phyloP scores from a whole-genome alignment of 1,140 invertebrate genomes.

The Matsumurasca onukii region DNA sequence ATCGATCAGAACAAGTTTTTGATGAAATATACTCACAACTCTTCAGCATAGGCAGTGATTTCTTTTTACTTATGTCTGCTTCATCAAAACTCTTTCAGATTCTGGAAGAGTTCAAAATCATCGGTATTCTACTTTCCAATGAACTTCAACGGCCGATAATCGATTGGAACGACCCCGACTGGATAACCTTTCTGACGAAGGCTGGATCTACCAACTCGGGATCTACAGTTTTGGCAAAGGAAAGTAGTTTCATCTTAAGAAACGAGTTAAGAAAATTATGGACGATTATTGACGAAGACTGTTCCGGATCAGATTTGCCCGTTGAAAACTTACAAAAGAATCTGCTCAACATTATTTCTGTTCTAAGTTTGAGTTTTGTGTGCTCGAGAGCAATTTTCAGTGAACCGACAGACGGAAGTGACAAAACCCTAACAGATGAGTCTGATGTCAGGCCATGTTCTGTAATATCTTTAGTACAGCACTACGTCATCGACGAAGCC shows the following conservation, averaged over 20 bases:
- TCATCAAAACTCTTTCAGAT: too few species aligned
- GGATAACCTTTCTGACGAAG: background rate
- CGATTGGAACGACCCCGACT: background rate
- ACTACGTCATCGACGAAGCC: background rate
- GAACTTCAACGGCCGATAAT: background rate
- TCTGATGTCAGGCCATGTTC: background rate
- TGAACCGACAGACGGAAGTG: slow-evolving; percentile 1
- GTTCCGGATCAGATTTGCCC: slow-evolving; percentile 4
- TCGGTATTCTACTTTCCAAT: background rate
- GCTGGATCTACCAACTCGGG: background rate
- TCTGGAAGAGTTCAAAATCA: background rate
- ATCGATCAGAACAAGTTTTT: too few species aligned
- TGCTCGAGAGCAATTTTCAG: background rate
- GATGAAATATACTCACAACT: too few species aligned
- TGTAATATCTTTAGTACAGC: background rate
- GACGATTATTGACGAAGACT: slow-evolving; percentile 2
- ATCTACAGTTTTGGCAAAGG: background rate
- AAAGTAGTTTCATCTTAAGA: background rate
- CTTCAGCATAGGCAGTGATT: too few species aligned
- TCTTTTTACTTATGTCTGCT: too few species aligned
- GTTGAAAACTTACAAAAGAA: background rate
- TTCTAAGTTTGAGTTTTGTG: background rate
- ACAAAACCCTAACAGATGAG: slow-evolving; percentile 3
- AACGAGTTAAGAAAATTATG: background rate
- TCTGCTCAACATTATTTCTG: background rate